These are phyloP conservation scores for Pachyuromys duprasi DNA, from an alignment of 2,797 vertebrate species.

Conservation along the genomic window DNA sequence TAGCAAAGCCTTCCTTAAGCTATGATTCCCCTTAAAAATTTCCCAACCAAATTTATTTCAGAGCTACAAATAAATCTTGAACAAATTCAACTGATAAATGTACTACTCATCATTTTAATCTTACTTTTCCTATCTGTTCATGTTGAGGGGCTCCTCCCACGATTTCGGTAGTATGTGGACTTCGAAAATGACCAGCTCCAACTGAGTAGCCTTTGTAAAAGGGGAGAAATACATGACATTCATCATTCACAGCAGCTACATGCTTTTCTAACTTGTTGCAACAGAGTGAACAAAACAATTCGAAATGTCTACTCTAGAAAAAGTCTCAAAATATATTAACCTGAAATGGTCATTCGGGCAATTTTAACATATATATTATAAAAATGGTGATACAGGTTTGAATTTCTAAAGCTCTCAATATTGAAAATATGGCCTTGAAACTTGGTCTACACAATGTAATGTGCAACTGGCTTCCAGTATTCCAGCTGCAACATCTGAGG, in stretches of 20 bases:
- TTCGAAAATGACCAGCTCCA: conserved; percentile 94
- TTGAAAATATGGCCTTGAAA: not conserved
- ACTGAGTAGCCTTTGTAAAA: conserved; percentile 94
- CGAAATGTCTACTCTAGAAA: not conserved
- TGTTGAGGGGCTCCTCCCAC: conserved; percentile 96
- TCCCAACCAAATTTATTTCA: conserved; percentile 30
- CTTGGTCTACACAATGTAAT: not conserved
- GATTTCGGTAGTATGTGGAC: conserved; percentile 89
- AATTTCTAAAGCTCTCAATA: conserved; percentile 45
- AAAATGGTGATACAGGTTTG: not conserved
- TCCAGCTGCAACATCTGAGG: not conserved
- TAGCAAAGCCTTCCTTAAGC: not conserved
- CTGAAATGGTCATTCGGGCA: not conserved
- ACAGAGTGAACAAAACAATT: not conserved
- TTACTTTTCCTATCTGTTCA: conserved; percentile 96
- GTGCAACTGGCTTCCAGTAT: not conserved
- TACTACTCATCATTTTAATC: not conserved
- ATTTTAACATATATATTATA: not conserved
- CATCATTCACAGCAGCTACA: not conserved
- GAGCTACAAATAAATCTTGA: not conserved
- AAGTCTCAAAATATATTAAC: not conserved
- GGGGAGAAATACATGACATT: not conserved
- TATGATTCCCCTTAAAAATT: not conserved
- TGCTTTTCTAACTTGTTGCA: not conserved
- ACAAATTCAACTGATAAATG: not conserved